Evolutionary conservation across 2,113 vertebrate species (phyloP).

Genomic region (Corynorhinus townsendii): DNA sequence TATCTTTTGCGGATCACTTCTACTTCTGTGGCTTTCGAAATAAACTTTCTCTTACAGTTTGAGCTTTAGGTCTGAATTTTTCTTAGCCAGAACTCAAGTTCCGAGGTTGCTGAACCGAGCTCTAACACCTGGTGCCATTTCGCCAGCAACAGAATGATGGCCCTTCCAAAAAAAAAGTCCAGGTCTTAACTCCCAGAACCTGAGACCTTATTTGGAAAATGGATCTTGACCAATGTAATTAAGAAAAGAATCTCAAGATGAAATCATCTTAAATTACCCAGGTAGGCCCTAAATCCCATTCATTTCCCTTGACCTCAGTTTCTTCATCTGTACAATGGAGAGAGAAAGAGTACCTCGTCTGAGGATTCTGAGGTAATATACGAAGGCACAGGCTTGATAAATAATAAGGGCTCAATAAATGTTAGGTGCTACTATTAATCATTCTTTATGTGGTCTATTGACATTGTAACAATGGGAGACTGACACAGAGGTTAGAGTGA

Average conservation of each 20-base stretch:
- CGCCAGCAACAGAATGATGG: neutral
- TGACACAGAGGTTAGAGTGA: no score
- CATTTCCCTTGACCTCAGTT: neutral
- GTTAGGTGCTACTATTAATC: neutral
- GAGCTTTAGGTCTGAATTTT: neutral
- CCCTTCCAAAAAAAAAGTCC: neutral
- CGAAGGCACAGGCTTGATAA: neutral
- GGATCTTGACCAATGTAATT: neutral
- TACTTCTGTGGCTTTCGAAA: neutral
- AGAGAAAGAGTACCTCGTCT: neutral
- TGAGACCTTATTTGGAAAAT: neutral
- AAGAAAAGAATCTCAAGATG: neutral
- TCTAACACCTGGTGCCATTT: neutral
- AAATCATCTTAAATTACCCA: neutral
- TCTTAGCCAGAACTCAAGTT: neutral
- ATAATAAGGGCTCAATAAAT: neutral
- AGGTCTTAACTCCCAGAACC: neutral
- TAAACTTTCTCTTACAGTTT: neutral
- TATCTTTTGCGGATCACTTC: neutral
- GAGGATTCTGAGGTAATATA: neutral
- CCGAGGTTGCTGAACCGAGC: neutral
- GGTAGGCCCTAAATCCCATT: neutral
- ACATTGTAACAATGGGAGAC: neutral
- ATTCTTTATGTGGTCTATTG: neutral
- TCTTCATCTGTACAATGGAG: neutral